Evolutionary conservation across 2,113 vertebrate genomes (phyloP).

Genomic region (Morone chrysops): DNA sequence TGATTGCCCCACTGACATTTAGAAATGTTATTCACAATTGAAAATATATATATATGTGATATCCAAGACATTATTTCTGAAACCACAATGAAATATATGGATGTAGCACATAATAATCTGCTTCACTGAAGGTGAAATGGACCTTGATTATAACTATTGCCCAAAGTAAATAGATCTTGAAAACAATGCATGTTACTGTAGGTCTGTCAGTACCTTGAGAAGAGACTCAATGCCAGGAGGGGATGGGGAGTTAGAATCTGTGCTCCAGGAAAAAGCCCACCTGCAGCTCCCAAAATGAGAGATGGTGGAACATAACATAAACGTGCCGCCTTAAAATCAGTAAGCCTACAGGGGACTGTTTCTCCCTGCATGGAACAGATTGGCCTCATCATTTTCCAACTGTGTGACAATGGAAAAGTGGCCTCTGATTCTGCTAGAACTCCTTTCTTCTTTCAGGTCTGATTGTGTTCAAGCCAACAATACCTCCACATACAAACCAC

Average conservation of each 20-base stretch:
- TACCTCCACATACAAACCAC: constrained; percentile 21
- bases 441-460: constrained; percentile 45
- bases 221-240: constrained; percentile 23
- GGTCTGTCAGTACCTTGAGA: constrained; percentile 25
- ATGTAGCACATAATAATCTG: constrained; percentile 49
- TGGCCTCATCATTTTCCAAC: constrained; percentile 74
- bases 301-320: constrained; percentile 57
- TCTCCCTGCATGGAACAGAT: constrained; percentile 71
- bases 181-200: constrained; percentile 22
- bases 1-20: constrained; percentile 51
- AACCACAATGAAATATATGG: constrained; percentile 42
- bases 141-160: constrained; percentile 20
- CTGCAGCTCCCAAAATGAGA: constrained; percentile 71
- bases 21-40: constrained; percentile 38
- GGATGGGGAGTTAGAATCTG: constrained; percentile 20
- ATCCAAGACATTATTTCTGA: constrained; percentile 22
- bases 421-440: constrained; percentile 53
- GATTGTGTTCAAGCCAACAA: constrained; percentile 46
- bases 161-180: constrained; percentile 54
- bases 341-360: constrained; percentile 67
- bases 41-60: constrained; percentile 36
- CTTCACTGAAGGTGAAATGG: constrained; percentile 57
- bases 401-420: constrained; percentile 66
- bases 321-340: constrained; percentile 67
- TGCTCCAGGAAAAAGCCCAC: constrained; percentile 54